A percentile compares a stretch with the other conserved stretches of the same genome.
Evolutionary conservation across 2,113 vertebrate species (phyloP).

Genomic region (Spizaetus ornatus): DNA sequence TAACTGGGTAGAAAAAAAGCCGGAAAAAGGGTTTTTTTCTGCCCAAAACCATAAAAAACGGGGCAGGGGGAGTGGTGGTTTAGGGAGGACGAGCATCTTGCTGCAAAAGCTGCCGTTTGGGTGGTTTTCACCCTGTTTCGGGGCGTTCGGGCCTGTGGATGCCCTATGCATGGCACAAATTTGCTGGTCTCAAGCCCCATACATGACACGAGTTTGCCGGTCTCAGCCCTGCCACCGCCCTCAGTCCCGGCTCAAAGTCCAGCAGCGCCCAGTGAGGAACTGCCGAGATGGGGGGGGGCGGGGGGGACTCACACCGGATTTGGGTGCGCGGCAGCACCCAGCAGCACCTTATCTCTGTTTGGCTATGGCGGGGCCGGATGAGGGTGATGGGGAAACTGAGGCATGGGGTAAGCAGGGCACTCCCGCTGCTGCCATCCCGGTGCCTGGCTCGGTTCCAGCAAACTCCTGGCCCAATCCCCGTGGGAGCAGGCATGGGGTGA

Average conservation of each 20-base stretch:
- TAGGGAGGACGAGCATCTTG: no score
- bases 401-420: background rate
- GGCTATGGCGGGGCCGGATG: rapidly evolving
- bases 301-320: background rate
- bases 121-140: no score
- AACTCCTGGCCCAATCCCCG: background rate
- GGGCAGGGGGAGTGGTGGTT: no score
- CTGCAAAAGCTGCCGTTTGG: no score
- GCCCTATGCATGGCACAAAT: no score
- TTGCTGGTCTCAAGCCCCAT: background rate
- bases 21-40: no score
- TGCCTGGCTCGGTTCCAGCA: background rate
- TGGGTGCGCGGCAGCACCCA: background rate
- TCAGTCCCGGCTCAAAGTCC: background rate
- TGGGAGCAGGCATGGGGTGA: background rate
- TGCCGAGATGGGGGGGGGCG: no score
- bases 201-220: no score
- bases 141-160: no score
- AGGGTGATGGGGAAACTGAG: background rate
- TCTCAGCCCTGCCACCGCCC: no score
- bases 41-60: no score
- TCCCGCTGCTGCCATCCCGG: background rate
- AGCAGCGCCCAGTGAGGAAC: background rate
- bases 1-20: no score
- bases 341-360: background rate